phyloP scores from a whole-genome alignment of 2,797 vertebrate genomes.

The Menidia menidia region DNA sequence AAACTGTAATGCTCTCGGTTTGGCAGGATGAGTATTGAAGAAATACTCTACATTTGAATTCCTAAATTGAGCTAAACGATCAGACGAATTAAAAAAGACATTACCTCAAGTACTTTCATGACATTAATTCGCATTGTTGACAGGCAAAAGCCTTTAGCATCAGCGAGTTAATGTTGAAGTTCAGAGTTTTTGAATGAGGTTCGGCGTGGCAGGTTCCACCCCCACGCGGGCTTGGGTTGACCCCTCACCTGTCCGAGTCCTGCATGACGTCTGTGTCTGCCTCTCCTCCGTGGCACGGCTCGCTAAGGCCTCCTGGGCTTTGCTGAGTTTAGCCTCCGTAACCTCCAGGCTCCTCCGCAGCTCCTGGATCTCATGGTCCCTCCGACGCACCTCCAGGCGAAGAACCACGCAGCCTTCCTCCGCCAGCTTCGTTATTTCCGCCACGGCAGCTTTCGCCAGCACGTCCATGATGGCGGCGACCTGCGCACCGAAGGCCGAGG shows the following conservation, averaged over 20 bases:
- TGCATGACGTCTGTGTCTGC: slow-evolving; percentile 2
- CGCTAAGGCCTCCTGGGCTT: slow-evolving; percentile 47
- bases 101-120: accelerated
- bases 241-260: slow-evolving; percentile 40
- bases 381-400: slow-evolving; percentile 72
- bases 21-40: not conserved
- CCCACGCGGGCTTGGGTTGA: no score
- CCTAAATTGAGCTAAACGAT: not conserved
- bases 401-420: slow-evolving; percentile 72
- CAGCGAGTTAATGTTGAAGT: accelerated
- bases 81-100: not conserved
- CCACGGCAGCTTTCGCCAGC: slow-evolving; percentile 77
- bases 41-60: not conserved
- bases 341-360: slow-evolving; percentile 69
- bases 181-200: not conserved
- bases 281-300: slow-evolving; percentile 10
- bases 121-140: accelerated
- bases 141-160: accelerated
- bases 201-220: not conserved
- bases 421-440: slow-evolving; percentile 79
- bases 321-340: slow-evolving; percentile 73
- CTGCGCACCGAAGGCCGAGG: slow-evolving; percentile 66
- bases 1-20: not conserved
- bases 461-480: slow-evolving; percentile 79
- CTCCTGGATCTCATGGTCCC: slow-evolving; percentile 74